Base-by-base conservation (phyloP, 2,888 invertebrate species). In the Pediacus dermestoides region DNA sequence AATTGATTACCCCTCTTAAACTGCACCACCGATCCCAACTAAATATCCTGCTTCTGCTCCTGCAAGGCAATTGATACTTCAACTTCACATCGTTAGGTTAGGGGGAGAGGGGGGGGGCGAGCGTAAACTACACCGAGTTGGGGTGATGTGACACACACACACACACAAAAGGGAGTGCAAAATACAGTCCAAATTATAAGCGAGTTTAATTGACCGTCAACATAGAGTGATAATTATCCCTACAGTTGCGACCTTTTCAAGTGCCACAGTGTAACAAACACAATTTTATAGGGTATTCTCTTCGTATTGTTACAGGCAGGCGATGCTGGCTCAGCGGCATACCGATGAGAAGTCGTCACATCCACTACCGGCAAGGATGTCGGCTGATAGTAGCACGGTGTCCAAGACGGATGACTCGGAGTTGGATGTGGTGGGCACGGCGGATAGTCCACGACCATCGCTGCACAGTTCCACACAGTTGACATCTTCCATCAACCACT, bases 341-440 rank as follows among this genome's bases (percentile, higher is more conserved):
- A 65, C 81, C 53, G 75, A 82, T 72, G 67, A 76, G 50, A 74
- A 76, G 68, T 70, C 75, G 63, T 66, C 67, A 1, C 70, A 70
- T 55, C 70, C 68, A 2, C 53, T 68, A 22, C 70, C 67, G 8
- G 70, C 68, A 8, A 55, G 68, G 34, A 70, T 69, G 70, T 69
- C 69, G n/a, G 68, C 70, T 2, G 70, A 70, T 46, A 70, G 68
- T 45, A 68, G 69, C 50, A 70, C 68, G 2, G 66, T 66, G 76
- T 86, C 58, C 81, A 89, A 65, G 56, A 74, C 80, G 55, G 87
- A 88, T 48, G 90, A 91, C 54, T 89, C 89, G 43, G 91, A 91
- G 67, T 71, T 91, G 61, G 91, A 91, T 68, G 91, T 91, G 13
- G 91, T 91, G 0, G 90, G 90, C 0, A 89, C 87, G 16, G 81